Percentiles rank a stretch among this genome's conserved stretches.
phyloP scores from a whole-genome alignment of 2,888 invertebrate species.

The Sinohyriopsis cumingii region DNA sequence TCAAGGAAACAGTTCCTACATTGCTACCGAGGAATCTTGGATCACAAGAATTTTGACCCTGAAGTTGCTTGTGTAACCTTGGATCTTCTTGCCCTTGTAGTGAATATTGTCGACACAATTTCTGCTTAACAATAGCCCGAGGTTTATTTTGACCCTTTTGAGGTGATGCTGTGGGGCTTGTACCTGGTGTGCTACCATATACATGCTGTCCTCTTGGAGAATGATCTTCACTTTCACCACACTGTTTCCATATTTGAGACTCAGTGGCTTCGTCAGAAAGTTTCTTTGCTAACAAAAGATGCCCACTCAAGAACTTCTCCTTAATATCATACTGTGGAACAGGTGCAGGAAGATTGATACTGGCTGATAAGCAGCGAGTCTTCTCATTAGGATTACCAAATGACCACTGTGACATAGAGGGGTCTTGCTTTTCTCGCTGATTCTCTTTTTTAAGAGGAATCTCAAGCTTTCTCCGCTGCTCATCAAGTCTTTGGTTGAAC shows the following conservation, averaged over 20 bases:
- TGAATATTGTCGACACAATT: constrained; percentile 32
- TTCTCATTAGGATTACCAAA: background rate
- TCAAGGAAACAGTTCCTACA: no score
- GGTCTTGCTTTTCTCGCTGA: constrained; percentile 8
- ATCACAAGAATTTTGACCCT: constrained; percentile 34
- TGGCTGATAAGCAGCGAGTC: constrained; percentile 8
- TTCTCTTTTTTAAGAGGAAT: constrained; percentile 1
- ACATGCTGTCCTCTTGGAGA: constrained; percentile 3
- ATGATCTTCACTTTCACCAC: constrained; percentile 67
- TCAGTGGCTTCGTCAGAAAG: constrained; percentile 72
- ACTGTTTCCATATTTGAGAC: constrained; percentile 37
- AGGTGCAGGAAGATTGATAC: constrained; percentile 21
- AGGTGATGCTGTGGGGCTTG: background rate
- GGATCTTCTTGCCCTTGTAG: constrained; percentile 88
- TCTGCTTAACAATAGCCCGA: constrained; percentile 20
- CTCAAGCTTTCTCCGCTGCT: constrained; percentile 28
- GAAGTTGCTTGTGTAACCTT: constrained; percentile 72
- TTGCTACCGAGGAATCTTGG: constrained; percentile 8
- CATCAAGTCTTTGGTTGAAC: constrained; percentile 30
- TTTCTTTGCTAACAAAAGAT: constrained; percentile 72
- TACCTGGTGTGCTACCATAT: constrained; percentile 1
- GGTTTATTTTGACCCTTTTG: constrained; percentile 6
- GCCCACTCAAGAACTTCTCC: constrained; percentile 63
- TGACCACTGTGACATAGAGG: background rate
- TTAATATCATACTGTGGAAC: constrained; percentile 20